Evolutionary conservation across 2,888 invertebrate genomes (phyloP), one percentile per base, ranked within the genome.

Genomic region (Salticus scenicus): DNA sequence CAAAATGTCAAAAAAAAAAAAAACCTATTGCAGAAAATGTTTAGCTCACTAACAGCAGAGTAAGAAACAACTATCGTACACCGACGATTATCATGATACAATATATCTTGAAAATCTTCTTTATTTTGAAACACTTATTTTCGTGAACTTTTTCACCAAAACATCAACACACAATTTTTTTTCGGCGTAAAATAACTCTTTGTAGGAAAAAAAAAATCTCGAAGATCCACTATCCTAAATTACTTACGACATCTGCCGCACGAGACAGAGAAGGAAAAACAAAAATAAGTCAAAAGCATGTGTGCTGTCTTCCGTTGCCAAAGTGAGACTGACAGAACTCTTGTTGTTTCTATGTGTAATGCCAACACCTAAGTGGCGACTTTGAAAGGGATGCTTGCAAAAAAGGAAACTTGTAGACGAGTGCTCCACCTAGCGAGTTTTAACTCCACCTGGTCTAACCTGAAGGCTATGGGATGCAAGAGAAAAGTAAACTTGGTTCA

Each of bases 351-450:
- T 24, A 24, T n/a, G n/a, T n/a, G n/a, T 17, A 24, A 2, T 47
- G 42, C 14, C 42, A 47, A 14, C 42, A 47, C 42, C 42, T 12
- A 10, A 10, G 10, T 14, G 17, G 42, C 17, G 42, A 17, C 7
- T 47, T 17, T 17, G 2, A 47, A 47, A 47, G 2, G 1, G 42
- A 47, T 47, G 57, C 57, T 4, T n/a, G 1, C 17, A 12, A 12
- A 17, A 10, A 37, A 10, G 37, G 4, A 12, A 47, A 17, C 42
- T 17, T 24, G 28, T 28, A 47, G 72, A 67, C 57, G 41, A 24
- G 27, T 24, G 77, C 83, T 66, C 77, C 77, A 77, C 77, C 77
- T 76, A 73, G 83, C 76, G 83, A 24, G 72, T 4, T 31, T 72
- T 70, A 33, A 33, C 47, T 24, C 42, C 67, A 64, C 72, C 79